phyloP scores from a whole-genome alignment of 1,140 invertebrate genomes.

The Lordiphosa clarofinis region DNA sequence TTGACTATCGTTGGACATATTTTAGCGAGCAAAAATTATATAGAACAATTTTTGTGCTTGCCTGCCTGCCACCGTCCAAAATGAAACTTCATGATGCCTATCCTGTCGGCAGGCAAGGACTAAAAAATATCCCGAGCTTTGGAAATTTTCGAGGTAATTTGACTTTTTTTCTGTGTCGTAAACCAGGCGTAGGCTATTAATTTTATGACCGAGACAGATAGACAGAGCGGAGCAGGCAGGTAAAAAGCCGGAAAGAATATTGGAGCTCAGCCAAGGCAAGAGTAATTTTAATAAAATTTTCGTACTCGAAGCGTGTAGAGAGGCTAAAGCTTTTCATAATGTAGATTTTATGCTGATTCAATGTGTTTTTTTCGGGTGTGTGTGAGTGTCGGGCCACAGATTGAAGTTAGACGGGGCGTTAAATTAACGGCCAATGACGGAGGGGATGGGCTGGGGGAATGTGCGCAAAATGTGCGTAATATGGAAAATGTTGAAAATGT shows the following conservation, averaged over 20 bases:
- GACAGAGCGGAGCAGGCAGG: constrained; percentile 23
- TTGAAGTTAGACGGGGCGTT: constrained; percentile 48
- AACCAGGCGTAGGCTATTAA: constrained; percentile 59
- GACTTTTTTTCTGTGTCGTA: constrained; percentile 28
- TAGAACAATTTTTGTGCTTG: constrained; percentile 44
- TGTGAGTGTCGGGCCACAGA: constrained; percentile 32
- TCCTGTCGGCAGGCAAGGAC: constrained; percentile 38
- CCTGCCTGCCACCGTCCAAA: constrained; percentile 9
- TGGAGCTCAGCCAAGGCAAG: constrained; percentile 16
- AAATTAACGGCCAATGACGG: constrained; percentile 33
- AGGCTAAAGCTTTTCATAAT: constrained; percentile 47
- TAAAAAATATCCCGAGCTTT: constrained; percentile 47
- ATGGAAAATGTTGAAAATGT: constrained; percentile 42
- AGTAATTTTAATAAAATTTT: constrained; percentile 56
- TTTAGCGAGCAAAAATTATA: constrained; percentile 38
- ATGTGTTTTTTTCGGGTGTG: constrained; percentile 39
- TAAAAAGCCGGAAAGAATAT: constrained; percentile 13
- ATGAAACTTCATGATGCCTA: constrained; percentile 21
- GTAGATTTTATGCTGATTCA: constrained; percentile 59
- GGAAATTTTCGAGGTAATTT: constrained; percentile 45
- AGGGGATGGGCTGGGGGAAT: constrained; percentile 4
- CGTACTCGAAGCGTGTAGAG: constrained; percentile 45
- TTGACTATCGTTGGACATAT: constrained; percentile 39
- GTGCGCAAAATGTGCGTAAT: constrained; percentile 26
- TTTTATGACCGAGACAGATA: constrained; percentile 48